phyloP scores from a whole-genome alignment of 1,140 invertebrate genomes.

The Zophobas morio region DNA sequence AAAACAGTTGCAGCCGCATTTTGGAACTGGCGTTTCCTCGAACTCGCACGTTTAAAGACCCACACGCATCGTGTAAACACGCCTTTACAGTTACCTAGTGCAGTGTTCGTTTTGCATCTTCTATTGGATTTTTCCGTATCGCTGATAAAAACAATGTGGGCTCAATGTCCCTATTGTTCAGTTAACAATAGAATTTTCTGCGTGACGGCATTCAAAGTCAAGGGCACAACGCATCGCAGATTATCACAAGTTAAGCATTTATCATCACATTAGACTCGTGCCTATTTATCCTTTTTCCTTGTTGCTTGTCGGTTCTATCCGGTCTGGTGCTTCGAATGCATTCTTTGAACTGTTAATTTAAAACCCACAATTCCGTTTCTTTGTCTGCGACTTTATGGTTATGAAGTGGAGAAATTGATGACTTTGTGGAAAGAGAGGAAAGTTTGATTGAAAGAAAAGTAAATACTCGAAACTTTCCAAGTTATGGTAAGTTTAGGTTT shows the following conservation, averaged over 20 bases:
- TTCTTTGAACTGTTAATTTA: constrained; percentile 27
- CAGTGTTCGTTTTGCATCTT: background rate
- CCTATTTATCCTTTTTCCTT: constrained; percentile 24
- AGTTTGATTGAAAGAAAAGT: background rate
- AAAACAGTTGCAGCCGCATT: too few species aligned
- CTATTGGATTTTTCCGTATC: constrained; percentile 1
- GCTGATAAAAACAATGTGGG: background rate
- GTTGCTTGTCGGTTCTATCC: constrained; percentile 10
- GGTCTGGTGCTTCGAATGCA: constrained; percentile 30
- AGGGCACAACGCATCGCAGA: constrained; percentile 20
- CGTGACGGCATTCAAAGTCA: constrained; percentile 33
- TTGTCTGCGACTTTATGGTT: background rate
- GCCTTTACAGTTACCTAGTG: too few species aligned
- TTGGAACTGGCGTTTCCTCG: too few species aligned
- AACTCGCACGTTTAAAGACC: too few species aligned
- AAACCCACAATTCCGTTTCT: constrained; percentile 5
- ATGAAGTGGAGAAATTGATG: constrained; percentile 19
- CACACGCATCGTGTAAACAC: too few species aligned
- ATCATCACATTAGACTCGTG: constrained; percentile 18
- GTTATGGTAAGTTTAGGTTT: too few species aligned
- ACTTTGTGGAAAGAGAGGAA: background rate
- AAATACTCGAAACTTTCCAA: too few species aligned
- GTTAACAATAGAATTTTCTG: constrained; percentile 7
- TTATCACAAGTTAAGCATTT: constrained; percentile 37
- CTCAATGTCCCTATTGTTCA: constrained; percentile 28